Evolutionary conservation across 2,797 vertebrate genomes (phyloP), one percentile per base, ranked within the genome.

Genomic region (Phoebastria nigripes): DNA sequence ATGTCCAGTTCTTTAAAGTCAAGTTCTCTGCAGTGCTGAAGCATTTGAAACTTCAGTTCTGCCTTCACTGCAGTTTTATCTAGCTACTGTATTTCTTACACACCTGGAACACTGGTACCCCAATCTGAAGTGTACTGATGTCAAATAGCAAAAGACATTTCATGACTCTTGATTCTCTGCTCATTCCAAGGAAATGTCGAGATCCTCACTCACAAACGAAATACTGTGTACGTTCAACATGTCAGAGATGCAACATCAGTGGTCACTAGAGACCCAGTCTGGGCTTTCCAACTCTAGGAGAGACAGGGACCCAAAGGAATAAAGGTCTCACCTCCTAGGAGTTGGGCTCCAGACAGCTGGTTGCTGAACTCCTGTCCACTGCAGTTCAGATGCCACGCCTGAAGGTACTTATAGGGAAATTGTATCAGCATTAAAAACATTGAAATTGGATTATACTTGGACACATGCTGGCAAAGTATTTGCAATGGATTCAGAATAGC

Each of bases 381-480:
- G 55, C 70, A 79, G 66, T 44, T 83, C 70, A 86, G 66, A 73
- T 87, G 63, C 86, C 76, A 56, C 3, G 52, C 56, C 63, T 91
- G 63, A 87, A 85, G 56, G 63, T 54, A 72, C 70, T 89, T 73
- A 83, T 1, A 81, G 63, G 15, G 82, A 81, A 95, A 95, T 55
- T 51, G 35, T 81, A 91, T 65, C 61, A 69, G 61, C 90, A 83
- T 87, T 86, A 78, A 86, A 92, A 88, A 25, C 76, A 90, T 89
- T 69, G 78, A 79, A 89, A 87, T 12, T 85, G 69, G 89, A 91
- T 93, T 92, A 92, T 55, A 65, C 41, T 90, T 83, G 82, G 93
- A 96, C 76, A 78, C 89, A 81, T 54, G 94, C 82, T 95, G 94
- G 79, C 79, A 88, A 90, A 95, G 69, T 72, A 96, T 94, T 94